Evolutionary conservation across 2,797 vertebrate species (phyloP), one percentile per base, ranked within the genome.

Genomic region (Craterocephalus amniculus): DNA sequence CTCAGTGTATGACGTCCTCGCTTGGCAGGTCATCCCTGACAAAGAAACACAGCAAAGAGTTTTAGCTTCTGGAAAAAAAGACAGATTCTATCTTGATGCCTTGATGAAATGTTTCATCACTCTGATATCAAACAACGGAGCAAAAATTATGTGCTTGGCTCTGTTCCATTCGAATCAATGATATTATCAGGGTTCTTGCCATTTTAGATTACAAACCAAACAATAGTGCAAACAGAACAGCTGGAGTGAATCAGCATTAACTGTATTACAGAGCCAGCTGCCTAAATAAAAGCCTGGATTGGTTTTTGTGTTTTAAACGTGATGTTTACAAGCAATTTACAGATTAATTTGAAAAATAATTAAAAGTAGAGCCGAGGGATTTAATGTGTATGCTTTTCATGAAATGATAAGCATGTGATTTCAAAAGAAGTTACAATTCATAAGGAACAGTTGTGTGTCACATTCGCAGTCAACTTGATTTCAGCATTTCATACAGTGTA

Each of bases 1-100:
- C 88, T 99, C 98, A 0, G 98, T 99, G 76, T 99, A 99, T 4
- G 98, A 99, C 0, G 98, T 99, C 93, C 98, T 94, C 58, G 98
- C 98, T 89, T 99, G 98, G 92, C 98, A 99, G 48, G 98, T 99
- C 98, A 99, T 99, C 71, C 98, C 98, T 99, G 91, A 78, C 29
- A 34, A 64, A 58, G 55, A 83, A 62, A 74, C 18, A 80, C 13
- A 78, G 0, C 72, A 65, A 74, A 29, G 22, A 9, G 4, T 20
- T 69, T 60, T 36, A 65, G 49, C n/a, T 31, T 48, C 48, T 55
- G 35, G 16, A 70, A 57, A 20, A 20, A 34, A 34, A 26, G 5
- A 34, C 29, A 45, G 0, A 45, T 57, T 24, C 31, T 45, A 3
- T 57, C n/a, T 61, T 12, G 63, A 6, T 18, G 35, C 13, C 27